Evolutionary conservation across 2,888 invertebrate species (phyloP).

Genomic region (Melanostoma scalare): DNA sequence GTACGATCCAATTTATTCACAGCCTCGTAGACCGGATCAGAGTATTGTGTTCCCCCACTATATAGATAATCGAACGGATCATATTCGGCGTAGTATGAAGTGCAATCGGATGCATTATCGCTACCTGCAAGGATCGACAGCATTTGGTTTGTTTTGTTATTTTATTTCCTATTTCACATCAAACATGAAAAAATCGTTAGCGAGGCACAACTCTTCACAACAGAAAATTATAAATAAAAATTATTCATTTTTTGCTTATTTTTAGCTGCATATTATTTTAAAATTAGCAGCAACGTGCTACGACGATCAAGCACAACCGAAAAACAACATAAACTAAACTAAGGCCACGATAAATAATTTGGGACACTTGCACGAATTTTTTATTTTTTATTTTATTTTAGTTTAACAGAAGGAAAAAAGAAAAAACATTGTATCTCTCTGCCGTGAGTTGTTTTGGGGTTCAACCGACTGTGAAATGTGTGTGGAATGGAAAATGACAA

Average conservation of each 20-base stretch:
- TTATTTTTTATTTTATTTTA: too few species aligned
- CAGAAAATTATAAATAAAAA: constrained; percentile 38
- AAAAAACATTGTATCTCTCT: constrained; percentile 28
- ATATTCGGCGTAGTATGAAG: constrained; percentile 88
- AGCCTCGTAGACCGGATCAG: constrained; percentile 88
- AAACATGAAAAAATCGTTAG: constrained; percentile 17
- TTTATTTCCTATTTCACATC: constrained; percentile 9
- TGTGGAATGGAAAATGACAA: constrained; percentile 19
- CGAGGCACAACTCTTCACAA: constrained; percentile 30
- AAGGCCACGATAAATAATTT: constrained; percentile 46
- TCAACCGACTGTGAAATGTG: constrained; percentile 54
- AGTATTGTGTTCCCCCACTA: constrained; percentile 85
- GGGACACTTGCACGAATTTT: constrained; percentile 36
- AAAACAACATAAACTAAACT: constrained; percentile 20
- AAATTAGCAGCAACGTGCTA: constrained; percentile 51
- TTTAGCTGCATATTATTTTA: constrained; percentile 71
- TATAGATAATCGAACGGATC: constrained; percentile 91
- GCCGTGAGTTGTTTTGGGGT: constrained; percentile 24
- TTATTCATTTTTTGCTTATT: constrained; percentile 58
- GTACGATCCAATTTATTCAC: constrained; percentile 85
- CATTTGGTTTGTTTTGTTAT: constrained; percentile 62
- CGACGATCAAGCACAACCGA: constrained; percentile 23
- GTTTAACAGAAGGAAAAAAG: constrained; percentile 43
- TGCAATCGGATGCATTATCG: constrained; percentile 84
- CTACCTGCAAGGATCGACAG: constrained; percentile 82